phyloP scores from a whole-genome alignment of 2,888 invertebrate species.

The Ctena decussata region DNA sequence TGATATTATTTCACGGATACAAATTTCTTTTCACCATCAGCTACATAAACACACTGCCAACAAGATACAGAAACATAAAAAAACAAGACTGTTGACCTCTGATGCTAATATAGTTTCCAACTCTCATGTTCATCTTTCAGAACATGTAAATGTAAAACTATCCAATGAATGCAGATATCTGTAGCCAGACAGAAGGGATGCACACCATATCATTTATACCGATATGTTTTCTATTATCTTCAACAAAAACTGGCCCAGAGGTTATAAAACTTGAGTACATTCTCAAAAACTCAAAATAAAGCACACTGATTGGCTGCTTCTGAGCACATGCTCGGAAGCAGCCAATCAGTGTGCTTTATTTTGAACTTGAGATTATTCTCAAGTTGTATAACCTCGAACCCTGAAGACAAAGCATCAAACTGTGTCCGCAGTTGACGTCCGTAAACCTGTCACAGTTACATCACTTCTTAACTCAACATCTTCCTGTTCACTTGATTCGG shows the following conservation, averaged over 20 bases:
- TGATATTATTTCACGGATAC: background rate
- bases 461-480: background rate
- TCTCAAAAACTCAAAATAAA: no score
- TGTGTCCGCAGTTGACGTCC: slow-evolving; percentile 7
- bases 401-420: background rate
- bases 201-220: background rate
- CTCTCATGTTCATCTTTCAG: no score
- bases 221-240: slow-evolving; percentile 12
- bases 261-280: no score
- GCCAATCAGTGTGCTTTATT: no score
- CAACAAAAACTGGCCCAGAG: no score
- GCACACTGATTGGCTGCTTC: no score
- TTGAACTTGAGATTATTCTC: no score
- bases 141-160: background rate
- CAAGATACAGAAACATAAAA: background rate
- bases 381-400: no score
- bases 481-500: background rate
- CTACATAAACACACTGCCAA: background rate
- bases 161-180: background rate
- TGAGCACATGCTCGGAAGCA: no score
- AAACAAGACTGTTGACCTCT: background rate
- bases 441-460: background rate
- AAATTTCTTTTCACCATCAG: background rate
- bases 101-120: background rate
- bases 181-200: background rate